phyloP scores from a whole-genome alignment of 2,888 invertebrate genomes.

The Lasioglossum marginatum region DNA sequence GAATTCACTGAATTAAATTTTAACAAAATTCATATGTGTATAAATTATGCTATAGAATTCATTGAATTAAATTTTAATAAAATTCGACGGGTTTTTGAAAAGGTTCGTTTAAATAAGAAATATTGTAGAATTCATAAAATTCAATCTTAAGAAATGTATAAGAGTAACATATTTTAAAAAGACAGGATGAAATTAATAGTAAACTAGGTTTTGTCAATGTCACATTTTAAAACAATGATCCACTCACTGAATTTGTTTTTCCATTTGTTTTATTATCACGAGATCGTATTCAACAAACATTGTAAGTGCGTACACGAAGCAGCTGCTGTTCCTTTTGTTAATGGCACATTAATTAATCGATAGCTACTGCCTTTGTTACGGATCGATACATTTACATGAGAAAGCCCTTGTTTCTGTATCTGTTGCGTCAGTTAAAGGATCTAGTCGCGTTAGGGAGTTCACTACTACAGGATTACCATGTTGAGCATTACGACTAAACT shows the following conservation, averaged over 20 bases:
- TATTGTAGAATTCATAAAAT: too few relatives aligned
- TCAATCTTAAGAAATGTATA: too few relatives aligned
- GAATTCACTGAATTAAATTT: too few relatives aligned
- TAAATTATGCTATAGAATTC: too few relatives aligned
- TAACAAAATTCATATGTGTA: too few relatives aligned
- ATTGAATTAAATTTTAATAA: too few relatives aligned
- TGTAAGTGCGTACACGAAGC: not conserved
- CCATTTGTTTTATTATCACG: not conserved
- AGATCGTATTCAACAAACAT: not conserved
- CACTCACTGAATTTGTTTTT: not conserved
- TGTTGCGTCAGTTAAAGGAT: not conserved
- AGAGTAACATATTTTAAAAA: too few relatives aligned
- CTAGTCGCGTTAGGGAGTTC: not conserved
- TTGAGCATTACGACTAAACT: too few relatives aligned
- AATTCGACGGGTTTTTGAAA: too few relatives aligned
- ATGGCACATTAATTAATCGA: conserved; percentile 17
- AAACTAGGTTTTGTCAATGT: not conserved
- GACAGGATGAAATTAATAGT: not conserved
- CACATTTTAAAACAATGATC: not conserved
- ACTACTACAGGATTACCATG: not conserved
- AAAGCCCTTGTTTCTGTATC: not conserved
- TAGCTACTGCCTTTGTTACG: not conserved
- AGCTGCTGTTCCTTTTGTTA: not conserved
- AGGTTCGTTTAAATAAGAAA: too few relatives aligned
- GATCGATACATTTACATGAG: not conserved